Base-by-base conservation (phyloP, 2,797 vertebrate genomes). In the Sitta carolinensis region DNA sequence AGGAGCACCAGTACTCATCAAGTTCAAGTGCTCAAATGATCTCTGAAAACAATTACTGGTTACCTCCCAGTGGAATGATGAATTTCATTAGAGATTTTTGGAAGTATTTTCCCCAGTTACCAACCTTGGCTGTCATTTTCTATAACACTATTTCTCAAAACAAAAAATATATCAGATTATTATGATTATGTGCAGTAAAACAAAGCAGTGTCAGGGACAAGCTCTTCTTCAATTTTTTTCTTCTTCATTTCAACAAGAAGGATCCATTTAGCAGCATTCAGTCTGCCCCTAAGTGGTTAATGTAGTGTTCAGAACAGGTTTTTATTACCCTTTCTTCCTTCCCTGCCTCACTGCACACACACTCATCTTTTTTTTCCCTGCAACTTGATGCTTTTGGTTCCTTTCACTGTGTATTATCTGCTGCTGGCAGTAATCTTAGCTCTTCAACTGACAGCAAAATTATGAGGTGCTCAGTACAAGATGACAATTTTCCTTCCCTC, bases 371-470 rank as follows among this genome's bases (percentile, higher is more conserved):
- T 62, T 87, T 78, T 85, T 5, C 2, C 5, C 38, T 75, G 57
- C 84, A 96, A 85, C 94, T 96, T 94, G 73, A 86, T 93, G 87
- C 57, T 90, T 95, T 90, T 84, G 79, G 85, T 95, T 95, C 74
- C 83, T 93, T 94, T 89, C 74, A 72, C 67, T 80, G 26, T 87
- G 84, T 84, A 94, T 94, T 96, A 89, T 97, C 87, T 90, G 81
- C 92, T 64, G 54, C 84, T 86, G 90, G 84, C 88, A 95, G 87
- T 86, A 92, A 93, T 94, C 95, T 97, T 86, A 93, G 89, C 91
- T 83, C 85, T 94, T 93, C 91, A 84, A 68, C 67, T 97, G 96
- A 97, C 96, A 94, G 95, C 84, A 96, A 98, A 97, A 97, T 97
- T 96, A 95, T 74, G 83, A 95, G 87, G 91, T 94, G 68, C 76